Evolutionary conservation across 2,113 vertebrate genomes (phyloP).

Genomic region (Xenus cinereus): DNA sequence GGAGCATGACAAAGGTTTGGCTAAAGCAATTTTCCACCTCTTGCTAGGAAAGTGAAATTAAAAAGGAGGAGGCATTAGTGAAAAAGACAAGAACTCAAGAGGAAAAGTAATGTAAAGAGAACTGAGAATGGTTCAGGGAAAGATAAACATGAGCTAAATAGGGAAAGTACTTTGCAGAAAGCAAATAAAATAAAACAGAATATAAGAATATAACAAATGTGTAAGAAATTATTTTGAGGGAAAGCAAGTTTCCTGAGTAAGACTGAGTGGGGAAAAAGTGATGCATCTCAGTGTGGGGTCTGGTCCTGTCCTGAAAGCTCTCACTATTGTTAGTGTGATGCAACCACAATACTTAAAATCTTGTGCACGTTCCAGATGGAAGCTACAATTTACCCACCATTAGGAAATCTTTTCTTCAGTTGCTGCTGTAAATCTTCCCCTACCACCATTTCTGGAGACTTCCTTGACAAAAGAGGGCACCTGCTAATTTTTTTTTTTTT

Average conservation of each 20-base stretch:
- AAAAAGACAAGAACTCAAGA: not conserved
- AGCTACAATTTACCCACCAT: not conserved
- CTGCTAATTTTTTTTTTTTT: not conserved
- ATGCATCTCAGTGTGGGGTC: not conserved
- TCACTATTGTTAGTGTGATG: not conserved
- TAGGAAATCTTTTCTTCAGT: not conserved
- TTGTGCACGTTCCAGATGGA: not conserved
- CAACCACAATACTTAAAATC: not conserved
- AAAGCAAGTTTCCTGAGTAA: not conserved
- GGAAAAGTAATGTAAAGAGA: not conserved
- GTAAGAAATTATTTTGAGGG: not conserved
- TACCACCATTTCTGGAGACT: not conserved
- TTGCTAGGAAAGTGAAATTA: not conserved
- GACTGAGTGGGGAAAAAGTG: not conserved
- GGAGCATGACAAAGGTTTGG: not conserved
- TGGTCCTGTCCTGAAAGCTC: not conserved
- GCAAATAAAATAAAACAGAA: not conserved
- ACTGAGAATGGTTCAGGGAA: not conserved
- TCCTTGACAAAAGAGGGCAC: not conserved
- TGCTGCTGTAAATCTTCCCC: not conserved
- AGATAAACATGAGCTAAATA: not conserved
- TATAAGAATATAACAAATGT: not conserved
- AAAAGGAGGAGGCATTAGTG: not conserved
- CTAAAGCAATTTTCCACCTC: not conserved
- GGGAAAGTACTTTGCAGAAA: not conserved